Evolutionary conservation across 2,888 invertebrate species (phyloP), one percentile per base, ranked within the genome.

Genomic region (Dicyrtomina minuta): DNA sequence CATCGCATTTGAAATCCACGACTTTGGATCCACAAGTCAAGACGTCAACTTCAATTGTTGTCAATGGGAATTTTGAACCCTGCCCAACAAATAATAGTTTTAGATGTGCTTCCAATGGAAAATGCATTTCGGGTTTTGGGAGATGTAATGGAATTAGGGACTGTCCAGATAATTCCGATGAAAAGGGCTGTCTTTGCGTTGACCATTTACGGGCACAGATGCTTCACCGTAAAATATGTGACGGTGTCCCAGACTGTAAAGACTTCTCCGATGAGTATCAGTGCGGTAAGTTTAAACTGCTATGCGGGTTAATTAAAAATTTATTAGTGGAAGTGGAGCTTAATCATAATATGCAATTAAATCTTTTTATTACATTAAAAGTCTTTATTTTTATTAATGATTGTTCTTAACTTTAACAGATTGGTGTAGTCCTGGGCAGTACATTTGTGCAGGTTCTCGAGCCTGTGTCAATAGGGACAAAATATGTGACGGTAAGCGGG

Each of bases 231-330:
- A 91, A 91, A 81, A 88, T 91, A 61, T 91, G 91, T 79, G 91
- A 91, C 79, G 91, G 91, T 1, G 84, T 89, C 27, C 87, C 89
- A 1, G 91, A 91, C 79, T 91, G 91, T 79, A 89, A 88, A 87
- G 91, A 91, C 80, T 90, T 87, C 80, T 88, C 90, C 0, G 91
- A 91, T 80, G 91, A 91, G 82, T 87, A 87, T 78, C 85, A 87
- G 75, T 90, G 91, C 80, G 90, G 90, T 90, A 84, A 82, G 82
- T 73, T 67, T 26, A 56, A 17, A 22, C 20, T 17, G 20, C n/a
- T n/a, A n/a, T n/a, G n/a, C 3, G 17, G 15, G 17, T 59, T 59
- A 27, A 27, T 56, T 17, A 43, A 4, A 24, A 20, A 39, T 56
- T 27, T 44, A 8, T 41, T 4, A 58, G 44, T 10, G 17, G 5